A percentile compares a stretch with the other conserved stretches of the same genome.
phyloP scores from a whole-genome alignment of 2,797 vertebrate genomes.

The Tinamus major region DNA sequence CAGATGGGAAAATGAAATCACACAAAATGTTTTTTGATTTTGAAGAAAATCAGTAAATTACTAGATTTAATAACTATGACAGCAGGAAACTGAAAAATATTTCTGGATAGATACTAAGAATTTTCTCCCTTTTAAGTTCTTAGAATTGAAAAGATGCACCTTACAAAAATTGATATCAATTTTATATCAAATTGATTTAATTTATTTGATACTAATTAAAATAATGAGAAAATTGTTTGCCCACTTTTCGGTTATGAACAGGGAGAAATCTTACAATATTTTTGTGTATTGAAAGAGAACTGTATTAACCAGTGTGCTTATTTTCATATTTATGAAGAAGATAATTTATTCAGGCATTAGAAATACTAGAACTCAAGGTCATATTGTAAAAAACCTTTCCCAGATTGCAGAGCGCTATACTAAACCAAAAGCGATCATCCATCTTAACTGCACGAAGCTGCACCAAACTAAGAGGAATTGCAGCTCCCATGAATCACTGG shows the following conservation, averaged over 20 bases:
- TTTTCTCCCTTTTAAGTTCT: background rate
- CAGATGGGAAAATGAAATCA: conserved; percentile 66
- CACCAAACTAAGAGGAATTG: background rate
- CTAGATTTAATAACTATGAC: background rate
- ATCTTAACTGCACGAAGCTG: background rate
- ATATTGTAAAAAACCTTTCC: background rate
- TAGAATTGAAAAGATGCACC: background rate
- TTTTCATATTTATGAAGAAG: background rate
- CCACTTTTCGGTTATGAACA: background rate
- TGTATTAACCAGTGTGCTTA: background rate
- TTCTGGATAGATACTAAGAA: background rate
- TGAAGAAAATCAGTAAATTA: conserved; percentile 2
- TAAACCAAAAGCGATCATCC: background rate
- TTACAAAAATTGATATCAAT: background rate
- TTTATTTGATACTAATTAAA: background rate
- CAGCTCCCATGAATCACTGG: background rate
- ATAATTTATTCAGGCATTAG: background rate
- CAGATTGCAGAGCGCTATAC: background rate
- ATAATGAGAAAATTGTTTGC: background rate
- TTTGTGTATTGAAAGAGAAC: background rate
- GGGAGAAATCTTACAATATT: background rate
- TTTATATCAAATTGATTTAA: too few relatives aligned
- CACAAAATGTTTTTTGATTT: background rate
- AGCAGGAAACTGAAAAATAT: background rate
- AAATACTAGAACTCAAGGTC: background rate